These are phyloP conservation scores for Megalonaias nervosa DNA, from an alignment of 1,140 invertebrate species.

Conservation along the genomic window DNA sequence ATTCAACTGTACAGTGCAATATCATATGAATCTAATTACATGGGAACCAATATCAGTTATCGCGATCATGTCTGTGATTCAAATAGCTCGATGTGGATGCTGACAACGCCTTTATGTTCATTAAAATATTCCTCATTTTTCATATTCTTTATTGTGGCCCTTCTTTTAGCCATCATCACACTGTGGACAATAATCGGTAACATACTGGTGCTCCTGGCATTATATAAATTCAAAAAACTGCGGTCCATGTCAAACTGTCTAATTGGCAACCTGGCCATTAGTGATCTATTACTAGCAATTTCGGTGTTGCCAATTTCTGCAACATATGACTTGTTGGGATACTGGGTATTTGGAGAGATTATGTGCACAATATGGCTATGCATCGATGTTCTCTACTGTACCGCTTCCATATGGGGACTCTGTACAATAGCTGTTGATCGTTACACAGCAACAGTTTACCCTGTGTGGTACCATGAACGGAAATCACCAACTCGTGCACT, in stretches of 20 bases:
- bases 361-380: conserved; percentile 67
- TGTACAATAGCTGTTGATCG: conserved; percentile 71
- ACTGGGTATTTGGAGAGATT: conserved; percentile 70
- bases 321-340: conserved; percentile 66
- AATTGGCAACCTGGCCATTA: conserved; percentile 71
- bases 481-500: conserved; percentile 60
- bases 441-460: conserved; percentile 71
- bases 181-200: conserved; percentile 72
- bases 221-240: conserved; percentile 65
- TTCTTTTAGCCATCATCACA: conserved; percentile 61
- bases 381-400: conserved; percentile 72
- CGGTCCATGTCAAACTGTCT: conserved; percentile 71
- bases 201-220: conserved; percentile 63
- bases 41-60: too few relatives aligned
- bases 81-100: conserved; percentile 50
- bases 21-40: too few relatives aligned
- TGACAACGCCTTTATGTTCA: conserved; percentile 54
- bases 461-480: conserved; percentile 70
- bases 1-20: too few relatives aligned
- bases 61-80: conserved; percentile 26
- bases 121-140: conserved; percentile 54
- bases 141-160: conserved; percentile 54
- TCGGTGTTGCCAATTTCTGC: conserved; percentile 70
- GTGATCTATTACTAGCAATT: conserved; percentile 69
- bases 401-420: conserved; percentile 72